Conservation (phyloP, 2,888 invertebrate genomes). For the Linnaemya vulpina region DNA sequence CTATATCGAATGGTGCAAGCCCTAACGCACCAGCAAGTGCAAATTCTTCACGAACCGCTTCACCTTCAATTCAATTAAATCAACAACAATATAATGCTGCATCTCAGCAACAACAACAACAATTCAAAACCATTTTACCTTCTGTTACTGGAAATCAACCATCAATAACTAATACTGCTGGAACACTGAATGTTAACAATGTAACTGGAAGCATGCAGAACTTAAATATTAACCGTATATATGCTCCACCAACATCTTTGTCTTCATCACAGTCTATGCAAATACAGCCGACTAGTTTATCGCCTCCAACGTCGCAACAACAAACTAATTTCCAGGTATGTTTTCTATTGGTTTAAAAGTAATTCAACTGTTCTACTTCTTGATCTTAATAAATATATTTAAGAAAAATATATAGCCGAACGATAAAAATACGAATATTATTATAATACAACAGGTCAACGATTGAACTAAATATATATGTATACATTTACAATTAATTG, state of each 20-base stretch:
- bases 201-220: slow-evolving; percentile 76
- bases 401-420: too few species aligned
- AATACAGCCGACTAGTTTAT: slow-evolving; percentile 32
- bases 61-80: slow-evolving; percentile 59
- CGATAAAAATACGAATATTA: too few species aligned
- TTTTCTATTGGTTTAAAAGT: not conserved
- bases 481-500: slow-evolving; percentile 16
- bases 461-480: too few species aligned
- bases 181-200: slow-evolving; percentile 41
- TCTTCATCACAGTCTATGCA: slow-evolving; percentile 28
- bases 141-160: slow-evolving; percentile 35
- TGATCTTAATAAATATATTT: too few species aligned
- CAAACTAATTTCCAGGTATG: slow-evolving; percentile 70
- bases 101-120: slow-evolving; percentile 47
- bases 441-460: too few species aligned
- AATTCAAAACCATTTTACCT: slow-evolving; percentile 50
- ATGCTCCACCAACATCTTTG: slow-evolving; percentile 63
- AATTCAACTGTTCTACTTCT: too few species aligned
- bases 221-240: slow-evolving; percentile 74
- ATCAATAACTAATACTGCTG: slow-evolving; percentile 4
- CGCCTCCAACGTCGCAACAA: slow-evolving; percentile 52
- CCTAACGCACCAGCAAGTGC: slow-evolving; percentile 73
- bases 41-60: slow-evolving; percentile 81
- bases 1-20: slow-evolving; percentile 77
- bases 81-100: slow-evolving; percentile 44